These are phyloP conservation scores for Ageneiosus marmoratus DNA, from an alignment of 2,113 vertebrate species.

Conservation along the genomic window DNA sequence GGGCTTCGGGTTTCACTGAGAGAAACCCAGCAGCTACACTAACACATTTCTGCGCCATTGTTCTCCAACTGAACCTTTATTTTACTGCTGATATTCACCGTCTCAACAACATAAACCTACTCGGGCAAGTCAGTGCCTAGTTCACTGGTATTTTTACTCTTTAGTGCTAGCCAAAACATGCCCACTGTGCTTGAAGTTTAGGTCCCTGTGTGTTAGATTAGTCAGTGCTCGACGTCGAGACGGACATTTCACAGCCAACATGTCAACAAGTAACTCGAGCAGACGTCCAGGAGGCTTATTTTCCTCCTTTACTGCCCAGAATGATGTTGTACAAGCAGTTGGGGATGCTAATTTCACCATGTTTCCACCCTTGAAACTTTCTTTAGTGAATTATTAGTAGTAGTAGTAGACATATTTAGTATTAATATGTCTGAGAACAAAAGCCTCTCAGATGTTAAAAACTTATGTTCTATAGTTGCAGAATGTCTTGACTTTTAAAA, in stretches of 20 bases:
- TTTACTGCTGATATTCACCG: not conserved
- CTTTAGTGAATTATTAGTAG: not conserved
- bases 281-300: not conserved
- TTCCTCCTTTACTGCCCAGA: not conserved
- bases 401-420: too few species aligned
- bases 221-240: not conserved
- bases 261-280: constrained; percentile 2
- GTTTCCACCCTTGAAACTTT: not conserved
- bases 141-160: not conserved
- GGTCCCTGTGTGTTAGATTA: too few species aligned
- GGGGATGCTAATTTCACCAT: not conserved
- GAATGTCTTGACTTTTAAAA: not conserved
- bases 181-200: not conserved
- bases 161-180: not conserved
- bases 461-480: not conserved
- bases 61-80: not conserved
- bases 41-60: constrained; percentile 35
- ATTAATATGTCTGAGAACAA: not conserved
- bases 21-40: constrained; percentile 66
- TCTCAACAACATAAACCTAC: not conserved
- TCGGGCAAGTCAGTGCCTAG: constrained; percentile 6
- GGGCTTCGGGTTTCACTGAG: constrained; percentile 76
- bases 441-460: not conserved
- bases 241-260: not conserved
- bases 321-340: not conserved